Conservation (phyloP, 2,113 vertebrate genomes). For the Eclectus roratus region DNA sequence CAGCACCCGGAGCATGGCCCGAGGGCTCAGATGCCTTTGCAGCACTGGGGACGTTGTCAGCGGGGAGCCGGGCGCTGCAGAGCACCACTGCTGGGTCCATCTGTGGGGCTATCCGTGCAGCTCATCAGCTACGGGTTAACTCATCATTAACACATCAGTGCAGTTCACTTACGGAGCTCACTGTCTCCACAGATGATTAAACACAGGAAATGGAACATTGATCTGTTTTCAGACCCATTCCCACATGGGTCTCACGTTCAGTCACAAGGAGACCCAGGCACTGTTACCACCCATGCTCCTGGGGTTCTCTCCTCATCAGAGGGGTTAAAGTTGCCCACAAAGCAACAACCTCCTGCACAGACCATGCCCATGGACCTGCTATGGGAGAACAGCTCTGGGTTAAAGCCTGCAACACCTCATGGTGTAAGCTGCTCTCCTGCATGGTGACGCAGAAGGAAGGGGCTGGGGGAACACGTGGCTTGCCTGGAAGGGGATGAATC, state of each 20-base stretch:
- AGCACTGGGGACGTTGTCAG: neutral
- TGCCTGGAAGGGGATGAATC: neutral
- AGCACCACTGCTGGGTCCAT: neutral
- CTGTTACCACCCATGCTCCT: neutral
- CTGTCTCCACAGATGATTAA: neutral
- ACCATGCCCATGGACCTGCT: neutral
- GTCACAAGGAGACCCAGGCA: neutral
- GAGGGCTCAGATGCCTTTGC: neutral
- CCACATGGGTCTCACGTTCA: neutral
- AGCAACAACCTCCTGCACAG: neutral
- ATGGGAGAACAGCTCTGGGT: neutral
- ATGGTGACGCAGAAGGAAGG: neutral
- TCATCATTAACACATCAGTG: neutral
- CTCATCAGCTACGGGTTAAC: neutral
- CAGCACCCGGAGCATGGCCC: neutral
- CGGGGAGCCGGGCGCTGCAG: neutral
- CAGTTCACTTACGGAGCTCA: neutral
- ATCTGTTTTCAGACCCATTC: neutral
- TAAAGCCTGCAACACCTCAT: neutral
- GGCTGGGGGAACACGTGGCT: neutral
- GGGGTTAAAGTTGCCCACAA: neutral
- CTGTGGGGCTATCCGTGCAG: neutral
- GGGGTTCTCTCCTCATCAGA: neutral
- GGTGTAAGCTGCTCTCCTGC: neutral
- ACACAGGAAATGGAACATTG: neutral